Evolutionary conservation across 2,113 vertebrate genomes (phyloP), one percentile per base, ranked within the genome.

Genomic region (Calyptommatus sinebrachiatus): DNA sequence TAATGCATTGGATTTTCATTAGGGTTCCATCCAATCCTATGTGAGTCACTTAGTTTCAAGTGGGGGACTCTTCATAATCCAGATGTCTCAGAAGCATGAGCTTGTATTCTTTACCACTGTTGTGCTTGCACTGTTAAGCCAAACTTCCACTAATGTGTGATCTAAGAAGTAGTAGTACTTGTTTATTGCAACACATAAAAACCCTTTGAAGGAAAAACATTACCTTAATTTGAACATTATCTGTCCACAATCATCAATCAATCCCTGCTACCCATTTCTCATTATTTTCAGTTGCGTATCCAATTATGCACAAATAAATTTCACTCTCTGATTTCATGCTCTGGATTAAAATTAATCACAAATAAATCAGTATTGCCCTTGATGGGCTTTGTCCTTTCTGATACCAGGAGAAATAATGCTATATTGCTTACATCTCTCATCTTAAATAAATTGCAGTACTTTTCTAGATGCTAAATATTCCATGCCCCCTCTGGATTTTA

Each of bases 291-390:
- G 53, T 76, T 81, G 79, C 73, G 81, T 89, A 82, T 82, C 86
- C 83, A 77, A 85, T 83, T 80, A 85, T 31, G 70, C 73, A 80
- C 71, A 86, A 88, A 78, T 28, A 88, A 86, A 86, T 84, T 91
- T 87, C 83, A 89, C 84, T 87, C 85, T 90, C 84, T 86, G 77
- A 91, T 82, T 77, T 65, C 67, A 46, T 67, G 72, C 82, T 66
- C 63, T 82, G 60, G 79, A 89, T 86, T 87, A 86, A 88, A 85
- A 71, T 61, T 89, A 63, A 53, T 71, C 79, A 85, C 82, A 90
- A 85, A 86, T 85, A 89, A 89, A 87, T 87, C 80, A 78, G 66
- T 2, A 0, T 79, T 89, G 83, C 73, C 84, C 86, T 89, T 89
- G 85, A 83, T 85, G 79, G 83, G 14, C 86, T 86, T 85, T 89